Conservation (phyloP, 2,113 vertebrate genomes). For the Chamaetylas fuelleborni region DNA sequence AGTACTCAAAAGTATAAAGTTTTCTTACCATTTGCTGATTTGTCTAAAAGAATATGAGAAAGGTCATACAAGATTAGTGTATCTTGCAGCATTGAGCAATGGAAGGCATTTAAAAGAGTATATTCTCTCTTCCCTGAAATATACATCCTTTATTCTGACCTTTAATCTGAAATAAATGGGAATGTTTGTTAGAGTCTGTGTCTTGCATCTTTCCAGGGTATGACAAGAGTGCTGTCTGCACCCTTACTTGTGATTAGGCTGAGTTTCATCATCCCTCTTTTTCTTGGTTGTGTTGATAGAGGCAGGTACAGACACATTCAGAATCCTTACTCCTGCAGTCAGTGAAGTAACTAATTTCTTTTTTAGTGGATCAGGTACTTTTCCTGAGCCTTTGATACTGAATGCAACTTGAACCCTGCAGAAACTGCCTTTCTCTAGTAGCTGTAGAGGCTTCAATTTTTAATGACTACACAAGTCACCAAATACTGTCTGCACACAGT, state of each 20-base stretch:
- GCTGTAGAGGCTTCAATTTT: neutral
- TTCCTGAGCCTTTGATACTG: neutral
- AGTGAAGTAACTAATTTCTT: neutral
- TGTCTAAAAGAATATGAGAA: neutral
- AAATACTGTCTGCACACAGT: neutral
- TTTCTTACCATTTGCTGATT: neutral
- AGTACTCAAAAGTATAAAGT: neutral
- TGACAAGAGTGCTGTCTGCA: neutral
- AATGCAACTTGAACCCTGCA: neutral
- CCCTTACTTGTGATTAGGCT: neutral
- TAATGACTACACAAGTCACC: neutral
- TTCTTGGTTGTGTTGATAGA: neutral
- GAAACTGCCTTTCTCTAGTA: neutral
- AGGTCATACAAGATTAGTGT: neutral
- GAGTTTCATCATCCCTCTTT: neutral
- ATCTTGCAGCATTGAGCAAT: neutral
- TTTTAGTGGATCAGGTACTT: neutral
- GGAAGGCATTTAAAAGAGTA: neutral
- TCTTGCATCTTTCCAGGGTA: neutral
- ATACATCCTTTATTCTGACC: neutral
- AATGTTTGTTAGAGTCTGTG: neutral
- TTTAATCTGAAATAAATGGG: neutral
- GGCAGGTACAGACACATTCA: neutral
- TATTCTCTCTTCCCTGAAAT: neutral
- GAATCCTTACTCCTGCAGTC: neutral